phyloP scores from a whole-genome alignment of 2,888 invertebrate genomes.

The Diachrysia chrysitis region DNA sequence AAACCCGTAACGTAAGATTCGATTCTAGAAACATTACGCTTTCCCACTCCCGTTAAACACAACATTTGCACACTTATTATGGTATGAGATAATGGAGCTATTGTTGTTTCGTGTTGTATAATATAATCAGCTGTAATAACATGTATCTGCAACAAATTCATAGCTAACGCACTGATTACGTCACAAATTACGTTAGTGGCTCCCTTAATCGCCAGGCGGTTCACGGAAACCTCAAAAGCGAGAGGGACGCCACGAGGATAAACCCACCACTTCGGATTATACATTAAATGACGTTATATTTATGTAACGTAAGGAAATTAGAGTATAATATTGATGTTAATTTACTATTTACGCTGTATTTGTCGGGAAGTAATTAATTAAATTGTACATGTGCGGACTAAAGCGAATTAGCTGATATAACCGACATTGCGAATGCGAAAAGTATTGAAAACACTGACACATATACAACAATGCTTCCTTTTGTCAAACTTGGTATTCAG shows the following conservation, averaged over 20 bases:
- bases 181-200: constrained; percentile 30
- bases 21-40: constrained; percentile 15
- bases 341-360: constrained; percentile 38
- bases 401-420: constrained; percentile 37
- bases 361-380: constrained; percentile 55
- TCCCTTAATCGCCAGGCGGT: constrained; percentile 57
- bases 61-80: constrained; percentile 31
- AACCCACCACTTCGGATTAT: constrained; percentile 44
- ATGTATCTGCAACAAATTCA: constrained; percentile 32
- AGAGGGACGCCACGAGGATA: constrained; percentile 73
- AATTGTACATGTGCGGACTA: constrained; percentile 31
- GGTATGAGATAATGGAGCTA: constrained; percentile 53
- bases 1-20: not conserved
- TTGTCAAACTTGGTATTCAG: constrained; percentile 29
- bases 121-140: constrained; percentile 47
- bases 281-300: constrained; percentile 36
- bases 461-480: constrained; percentile 31
- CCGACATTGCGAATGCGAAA: constrained; percentile 28
- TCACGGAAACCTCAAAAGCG: constrained; percentile 68
- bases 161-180: constrained; percentile 29
- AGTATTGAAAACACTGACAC: constrained; percentile 23
- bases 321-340: constrained; percentile 35
- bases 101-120: constrained; percentile 55
- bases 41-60: constrained; percentile 39
- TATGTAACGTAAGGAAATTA: constrained; percentile 52